Evolutionary conservation across 2,797 vertebrate genomes (phyloP).

Genomic region (Taeniopygia guttata): DNA sequence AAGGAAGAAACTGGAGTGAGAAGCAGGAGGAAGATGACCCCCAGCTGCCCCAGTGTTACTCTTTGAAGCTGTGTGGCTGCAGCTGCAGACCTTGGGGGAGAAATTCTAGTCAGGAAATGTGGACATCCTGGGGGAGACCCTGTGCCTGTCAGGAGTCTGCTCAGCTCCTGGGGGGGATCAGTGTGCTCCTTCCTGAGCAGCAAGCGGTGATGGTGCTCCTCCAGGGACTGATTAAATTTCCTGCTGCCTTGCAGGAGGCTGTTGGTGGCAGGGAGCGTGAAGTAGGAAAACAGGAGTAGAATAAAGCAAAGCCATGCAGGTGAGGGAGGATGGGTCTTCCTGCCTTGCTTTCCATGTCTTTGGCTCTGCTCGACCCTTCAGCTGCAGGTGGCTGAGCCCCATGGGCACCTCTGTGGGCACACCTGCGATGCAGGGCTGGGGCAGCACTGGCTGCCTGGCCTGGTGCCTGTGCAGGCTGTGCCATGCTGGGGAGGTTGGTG

Average conservation of each 20-base stretch:
- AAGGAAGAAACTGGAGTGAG: background rate
- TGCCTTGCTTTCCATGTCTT: background rate
- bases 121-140: background rate
- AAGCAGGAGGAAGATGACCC: background rate
- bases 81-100: background rate
- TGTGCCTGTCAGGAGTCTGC: background rate
- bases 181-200: accelerated
- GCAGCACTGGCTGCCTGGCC: background rate
- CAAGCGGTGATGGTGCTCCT: background rate
- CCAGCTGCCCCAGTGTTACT: background rate
- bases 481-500: accelerated
- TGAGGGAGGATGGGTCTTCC: background rate
- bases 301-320: background rate
- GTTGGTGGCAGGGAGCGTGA: accelerated
- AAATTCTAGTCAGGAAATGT: background rate
- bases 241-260: background rate
- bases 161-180: background rate
- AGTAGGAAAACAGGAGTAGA: background rate
- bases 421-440: background rate
- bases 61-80: background rate
- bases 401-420: background rate
- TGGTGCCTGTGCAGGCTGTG: background rate
- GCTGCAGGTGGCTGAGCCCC: background rate
- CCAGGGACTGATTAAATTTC: background rate
- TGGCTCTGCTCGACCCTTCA: background rate